Percentiles rank a stretch among this genome's conserved stretches.
These are phyloP conservation scores for Hyperopisus bebe DNA, from an alignment of 2,113 vertebrate genomes.

Conservation along the genomic window DNA sequence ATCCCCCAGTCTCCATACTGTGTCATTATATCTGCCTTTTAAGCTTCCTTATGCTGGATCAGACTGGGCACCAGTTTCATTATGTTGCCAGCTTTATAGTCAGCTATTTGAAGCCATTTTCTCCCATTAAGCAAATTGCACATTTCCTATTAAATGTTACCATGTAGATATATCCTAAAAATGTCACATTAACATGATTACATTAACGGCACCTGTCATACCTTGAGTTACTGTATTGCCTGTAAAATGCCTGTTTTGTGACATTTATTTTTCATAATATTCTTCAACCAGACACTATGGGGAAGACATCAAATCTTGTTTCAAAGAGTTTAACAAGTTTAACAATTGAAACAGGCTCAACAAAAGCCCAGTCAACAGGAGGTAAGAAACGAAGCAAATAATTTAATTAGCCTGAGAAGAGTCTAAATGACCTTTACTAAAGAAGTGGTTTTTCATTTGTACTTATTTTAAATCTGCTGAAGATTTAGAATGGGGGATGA, in stretches of 20 bases:
- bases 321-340: neutral
- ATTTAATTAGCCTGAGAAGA: neutral
- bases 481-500: neutral
- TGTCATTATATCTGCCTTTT: neutral
- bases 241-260: neutral
- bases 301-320: neutral
- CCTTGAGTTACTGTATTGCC: neutral
- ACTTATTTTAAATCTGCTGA: neutral
- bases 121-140: neutral
- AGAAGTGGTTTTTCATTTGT: neutral
- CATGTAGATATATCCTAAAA: neutral
- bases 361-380: neutral
- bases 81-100: neutral
- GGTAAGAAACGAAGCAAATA: neutral
- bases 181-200: neutral
- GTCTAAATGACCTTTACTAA: neutral
- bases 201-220: neutral
- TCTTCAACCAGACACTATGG: neutral
- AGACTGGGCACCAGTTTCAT: neutral
- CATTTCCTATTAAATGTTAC: neutral
- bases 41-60: neutral
- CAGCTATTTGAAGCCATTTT: neutral
- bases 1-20: neutral
- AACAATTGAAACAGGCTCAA: neutral
- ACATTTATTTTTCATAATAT: neutral